Evolutionary conservation across 2,888 invertebrate genomes (phyloP), one percentile per base, ranked within the genome.

Genomic region (Sesamia inferens): DNA sequence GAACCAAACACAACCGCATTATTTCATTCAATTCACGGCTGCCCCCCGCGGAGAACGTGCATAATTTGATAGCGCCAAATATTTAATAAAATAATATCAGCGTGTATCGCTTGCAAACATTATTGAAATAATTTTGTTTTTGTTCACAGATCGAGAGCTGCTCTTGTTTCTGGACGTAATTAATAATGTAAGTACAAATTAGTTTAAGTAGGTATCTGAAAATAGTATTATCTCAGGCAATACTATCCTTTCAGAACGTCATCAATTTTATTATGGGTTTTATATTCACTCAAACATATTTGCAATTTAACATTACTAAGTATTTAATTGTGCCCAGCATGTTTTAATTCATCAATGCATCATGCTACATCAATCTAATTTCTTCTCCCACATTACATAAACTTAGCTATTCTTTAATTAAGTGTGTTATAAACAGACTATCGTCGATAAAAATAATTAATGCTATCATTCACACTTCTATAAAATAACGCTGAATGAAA

Each of bases 61-160:
- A 83, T 75, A 74, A 83, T 83, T 83, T 75, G 73, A 80, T 75
- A 75, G 80, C 73, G 80, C 71, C 77, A 83, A 84, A 83, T 75
- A 77, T 83, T 85, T 77, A 77, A 83, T 85, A 83, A 75, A 85
- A 85, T 68, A 70, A 82, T 61, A 71, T 69, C 6, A 71, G 62
- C 13, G 59, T 59, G 63, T 64, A 67, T 62, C 71, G n/a, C 48
- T 58, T 73, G 31, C 47, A 66, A 71, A 65, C 39, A 24, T 62
- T 62, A 72, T 81, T 62, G 11, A 71, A 63, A 74, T 69, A 84
- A 58, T 57, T 67, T 65, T 70, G 42, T 74, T 67, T 80, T 81
- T 84, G 72, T 73, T 70, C 48, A 65, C 84, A 85, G 84, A 77
- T 86, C 68, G n/a, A 58, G 68, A 72, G 67, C 72, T 76, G 81